Evolutionary conservation across 2,113 vertebrate species (phyloP), one percentile per base, ranked within the genome.

Genomic region (Poeciliopsis turrubarensis): DNA sequence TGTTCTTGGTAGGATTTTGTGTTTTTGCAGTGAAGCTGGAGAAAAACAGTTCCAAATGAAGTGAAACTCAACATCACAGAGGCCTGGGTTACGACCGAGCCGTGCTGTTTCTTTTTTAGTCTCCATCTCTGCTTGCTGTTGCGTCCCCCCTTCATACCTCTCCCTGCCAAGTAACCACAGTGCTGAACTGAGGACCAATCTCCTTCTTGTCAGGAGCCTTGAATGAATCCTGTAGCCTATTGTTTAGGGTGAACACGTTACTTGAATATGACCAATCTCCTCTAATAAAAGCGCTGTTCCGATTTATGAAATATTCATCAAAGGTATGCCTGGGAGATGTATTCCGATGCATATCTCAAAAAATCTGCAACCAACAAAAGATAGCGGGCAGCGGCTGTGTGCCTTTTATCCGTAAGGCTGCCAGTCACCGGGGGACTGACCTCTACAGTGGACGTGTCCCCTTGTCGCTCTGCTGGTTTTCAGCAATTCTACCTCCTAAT

Each of bases 291-390:
- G 78, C 77, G 72, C 80, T 76, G 80, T 89, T 89, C 85, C 77
- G 74, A 72, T 86, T 90, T 84, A 93, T 93, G 84, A 92, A 94
- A 93, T 93, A 94, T 94, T 94, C 89, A 94, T 92, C 83, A 89
- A 90, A 90, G 80, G 41, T 87, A 83, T 89, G 69, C 88, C 88
- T 70, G 27, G 51, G 88, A 90, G 88, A 76, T 78, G 79, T 79
- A 83, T 82, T 86, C 79, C 80, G 78, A 87, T 83, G 86, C 84
- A 88, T 82, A 83, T 92, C 87, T 89, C 79, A 84, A 9, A 37
- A 83, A 88, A 89, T 89, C 80, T 70, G 68, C 87, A 89, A 51
- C 78, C 60, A 77, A 89, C 85, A 81, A 87, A 90, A 91, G 82
- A 89, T 87, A 86, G 84, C 68, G 69, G 75, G 78, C 86, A 80